Evolutionary conservation across 2,888 invertebrate species (phyloP), one percentile per base, ranked within the genome.

Genomic region (Poecilus cupreus): DNA sequence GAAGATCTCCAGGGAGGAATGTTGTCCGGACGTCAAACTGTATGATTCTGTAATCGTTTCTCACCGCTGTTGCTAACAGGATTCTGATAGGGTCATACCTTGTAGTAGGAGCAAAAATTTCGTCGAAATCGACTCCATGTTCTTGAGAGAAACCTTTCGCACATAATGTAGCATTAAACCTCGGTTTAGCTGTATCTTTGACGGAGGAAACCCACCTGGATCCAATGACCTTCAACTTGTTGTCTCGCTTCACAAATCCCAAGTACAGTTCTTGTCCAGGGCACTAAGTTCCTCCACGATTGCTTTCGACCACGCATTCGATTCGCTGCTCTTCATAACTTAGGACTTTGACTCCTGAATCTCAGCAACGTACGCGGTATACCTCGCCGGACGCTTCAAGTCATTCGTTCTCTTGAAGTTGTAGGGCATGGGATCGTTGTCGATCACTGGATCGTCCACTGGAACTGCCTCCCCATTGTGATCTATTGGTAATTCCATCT

Each of bases 131-230:
- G 0, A 39, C 16, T 10, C 77, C 83, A 3, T 75, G 6, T n/a
- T 76, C 18, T 57, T 84, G 83, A 18, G 54, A 10, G 43, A 82
- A 84, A 11, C 83, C 82, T 46, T 83, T 72, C 2, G 83, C 83
- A 57, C 82, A 83, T 37, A 84, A 32, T 2, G 84, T 64, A 8
- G 83, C 84, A 20, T 85, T 85, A 57, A 82, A 84, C 3, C 82
- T 75, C 2, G 39, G 39, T 5, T 77, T 37, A 10, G 24, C 72
- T 6, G 16, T 64, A 11, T 79, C 72, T 10, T 51, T 32, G 1
- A 60, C 82, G 70, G 80, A 79, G 13, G 84, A 85, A 0, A 84
- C 82, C 84, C 85, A 84, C 24, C 80, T 83, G 0, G 82, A 84
- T 13, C 83, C 83, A 3, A 84, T 83, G 0, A 72, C 16, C 10